Conservation (phyloP, 2,888 invertebrate genomes). For the Ceramica pisi region DNA sequence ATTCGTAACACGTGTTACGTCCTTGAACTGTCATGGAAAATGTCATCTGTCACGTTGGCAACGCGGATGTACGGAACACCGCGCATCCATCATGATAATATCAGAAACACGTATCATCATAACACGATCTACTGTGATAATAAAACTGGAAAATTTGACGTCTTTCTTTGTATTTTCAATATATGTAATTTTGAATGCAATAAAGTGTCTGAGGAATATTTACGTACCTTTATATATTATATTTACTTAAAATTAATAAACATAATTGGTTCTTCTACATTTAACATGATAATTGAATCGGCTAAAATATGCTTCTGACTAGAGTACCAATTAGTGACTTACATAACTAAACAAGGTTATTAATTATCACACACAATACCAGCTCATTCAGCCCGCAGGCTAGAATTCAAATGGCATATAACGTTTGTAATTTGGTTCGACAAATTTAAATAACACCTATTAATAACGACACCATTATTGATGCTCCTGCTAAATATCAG, state of each 20-base stretch:
- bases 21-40: slow-evolving; percentile 61
- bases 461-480: slow-evolving; percentile 18
- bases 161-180: slow-evolving; percentile 15
- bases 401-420: slow-evolving; percentile 14
- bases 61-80: slow-evolving; percentile 48
- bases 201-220: neutral
- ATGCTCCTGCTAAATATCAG: slow-evolving; percentile 7
- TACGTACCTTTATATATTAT: neutral
- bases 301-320: neutral
- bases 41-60: slow-evolving; percentile 37
- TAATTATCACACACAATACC: slow-evolving; percentile 3
- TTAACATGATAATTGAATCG: neutral
- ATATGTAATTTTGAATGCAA: neutral
- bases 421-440: slow-evolving; percentile 12
- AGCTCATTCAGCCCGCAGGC: neutral
- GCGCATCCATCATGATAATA: slow-evolving; percentile 24
- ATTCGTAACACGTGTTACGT: slow-evolving; percentile 49
- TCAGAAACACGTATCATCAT: slow-evolving; percentile 20
- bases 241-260: too few species aligned
- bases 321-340: neutral
- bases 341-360: slow-evolving; percentile 2
- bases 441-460: slow-evolving; percentile 13
- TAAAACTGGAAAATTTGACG: neutral
- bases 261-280: neutral
- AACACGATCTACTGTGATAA: slow-evolving; percentile 2